Percentiles rank a stretch among this genome's conserved stretches.
Conservation (phyloP, 2,113 vertebrate genomes). For the Nicator chloris region DNA sequence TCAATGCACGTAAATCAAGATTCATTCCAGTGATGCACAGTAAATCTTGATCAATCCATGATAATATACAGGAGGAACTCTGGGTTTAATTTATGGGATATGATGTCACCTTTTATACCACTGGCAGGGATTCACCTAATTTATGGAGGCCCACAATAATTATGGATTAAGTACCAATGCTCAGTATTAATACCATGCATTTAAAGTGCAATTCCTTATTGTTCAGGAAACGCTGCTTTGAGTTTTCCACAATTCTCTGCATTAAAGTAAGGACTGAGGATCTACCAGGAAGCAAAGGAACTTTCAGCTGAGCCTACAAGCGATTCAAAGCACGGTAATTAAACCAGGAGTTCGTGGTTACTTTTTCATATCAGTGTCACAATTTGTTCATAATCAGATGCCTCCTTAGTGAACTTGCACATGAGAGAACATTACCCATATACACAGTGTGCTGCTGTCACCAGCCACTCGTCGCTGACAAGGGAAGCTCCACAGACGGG, state of each 20-base stretch:
- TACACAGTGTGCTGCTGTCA: constrained; percentile 91
- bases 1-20: background rate
- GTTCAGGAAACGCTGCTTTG: background rate
- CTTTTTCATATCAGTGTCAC: background rate
- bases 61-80: background rate
- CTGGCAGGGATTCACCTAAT: background rate
- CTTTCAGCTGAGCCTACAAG: background rate
- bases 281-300: background rate
- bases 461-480: constrained; percentile 82
- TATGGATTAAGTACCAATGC: background rate
- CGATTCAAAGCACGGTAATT: background rate
- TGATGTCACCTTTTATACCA: background rate
- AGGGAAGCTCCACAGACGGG: constrained; percentile 83
- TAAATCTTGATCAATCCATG: background rate
- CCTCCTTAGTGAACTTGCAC: background rate
- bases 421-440: constrained; percentile 78
- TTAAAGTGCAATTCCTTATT: background rate
- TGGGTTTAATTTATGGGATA: background rate
- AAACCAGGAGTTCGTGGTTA: background rate
- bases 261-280: background rate
- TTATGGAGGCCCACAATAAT: background rate
- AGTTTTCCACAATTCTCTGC: background rate
- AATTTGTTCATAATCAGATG: background rate
- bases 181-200: background rate
- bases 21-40: background rate